Evolutionary conservation across 2,113 vertebrate species (phyloP).

Genomic region (Leptodactylus fuscus): DNA sequence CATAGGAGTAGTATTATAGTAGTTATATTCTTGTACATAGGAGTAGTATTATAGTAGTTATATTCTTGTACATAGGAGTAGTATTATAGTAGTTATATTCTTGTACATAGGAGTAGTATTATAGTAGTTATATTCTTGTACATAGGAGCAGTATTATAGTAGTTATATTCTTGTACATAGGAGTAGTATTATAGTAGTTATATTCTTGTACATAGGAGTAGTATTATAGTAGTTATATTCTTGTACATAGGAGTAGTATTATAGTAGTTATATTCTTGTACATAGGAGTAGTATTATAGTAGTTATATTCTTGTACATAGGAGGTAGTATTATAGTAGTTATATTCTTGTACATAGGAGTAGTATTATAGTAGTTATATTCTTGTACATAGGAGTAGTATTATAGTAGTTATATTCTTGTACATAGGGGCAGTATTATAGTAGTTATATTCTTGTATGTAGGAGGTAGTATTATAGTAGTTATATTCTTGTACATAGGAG

Average conservation of each 20-base stretch:
- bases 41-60: constrained; percentile 4
- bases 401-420: too few species aligned
- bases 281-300: too few species aligned
- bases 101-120: constrained; percentile 9
- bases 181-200: neutral
- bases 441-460: too few species aligned
- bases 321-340: neutral
- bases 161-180: constrained; percentile 10
- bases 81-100: constrained; percentile 15
- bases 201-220: too few species aligned
- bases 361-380: too few species aligned
- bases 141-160: constrained; percentile 4
- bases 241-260: too few species aligned
- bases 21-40: constrained; percentile 7
- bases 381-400: too few species aligned
- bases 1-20: constrained; percentile 4
- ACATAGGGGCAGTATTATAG: too few species aligned
- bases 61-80: constrained; percentile 13
- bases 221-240: too few species aligned
- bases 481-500: too few species aligned
- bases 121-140: constrained; percentile 25
- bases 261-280: too few species aligned
- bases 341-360: constrained; percentile 1
- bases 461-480: too few species aligned
- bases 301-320: neutral